Evolutionary conservation across 2,888 invertebrate genomes (phyloP).

Genomic region (Hydriomena furcata): DNA sequence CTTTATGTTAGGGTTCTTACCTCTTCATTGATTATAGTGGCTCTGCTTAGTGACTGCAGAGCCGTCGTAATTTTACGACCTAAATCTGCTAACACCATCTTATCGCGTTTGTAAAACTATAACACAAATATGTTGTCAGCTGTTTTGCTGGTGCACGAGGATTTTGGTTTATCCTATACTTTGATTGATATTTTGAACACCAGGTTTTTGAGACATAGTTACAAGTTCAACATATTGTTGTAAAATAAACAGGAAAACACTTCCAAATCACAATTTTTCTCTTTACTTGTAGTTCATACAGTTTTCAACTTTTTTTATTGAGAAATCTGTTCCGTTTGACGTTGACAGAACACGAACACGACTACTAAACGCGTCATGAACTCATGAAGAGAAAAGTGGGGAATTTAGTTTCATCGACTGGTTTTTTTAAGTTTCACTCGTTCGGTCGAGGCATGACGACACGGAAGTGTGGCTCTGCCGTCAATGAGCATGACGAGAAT

Average conservation of each 20-base stretch:
- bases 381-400: background rate
- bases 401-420: too few relatives aligned
- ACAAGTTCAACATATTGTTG: conserved; percentile 17
- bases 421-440: too few relatives aligned
- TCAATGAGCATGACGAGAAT: background rate
- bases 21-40: conserved; percentile 99
- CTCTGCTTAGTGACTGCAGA: conserved; percentile 97
- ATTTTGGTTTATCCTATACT: conserved; percentile 20
- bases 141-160: conserved; percentile 38
- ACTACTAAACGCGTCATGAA: conserved; percentile 41
- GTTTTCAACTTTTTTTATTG: conserved; percentile 7
- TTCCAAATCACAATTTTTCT: conserved; percentile 12
- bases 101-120: conserved; percentile 52
- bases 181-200: conserved; percentile 15
- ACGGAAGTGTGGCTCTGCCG: too few relatives aligned
- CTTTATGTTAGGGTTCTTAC: conserved; percentile 69
- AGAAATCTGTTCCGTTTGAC: conserved; percentile 8
- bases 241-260: conserved; percentile 7
- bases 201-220: conserved; percentile 45
- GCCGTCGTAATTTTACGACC: conserved; percentile 99
- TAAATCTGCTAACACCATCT: conserved; percentile 99
- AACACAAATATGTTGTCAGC: conserved; percentile 45
- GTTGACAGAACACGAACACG: conserved; percentile 62
- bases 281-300: conserved; percentile 8
- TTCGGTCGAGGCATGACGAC: too few relatives aligned